These are phyloP conservation scores for Lycophotia porphyrea DNA, from an alignment of 2,888 invertebrate species.

Conservation along the genomic window DNA sequence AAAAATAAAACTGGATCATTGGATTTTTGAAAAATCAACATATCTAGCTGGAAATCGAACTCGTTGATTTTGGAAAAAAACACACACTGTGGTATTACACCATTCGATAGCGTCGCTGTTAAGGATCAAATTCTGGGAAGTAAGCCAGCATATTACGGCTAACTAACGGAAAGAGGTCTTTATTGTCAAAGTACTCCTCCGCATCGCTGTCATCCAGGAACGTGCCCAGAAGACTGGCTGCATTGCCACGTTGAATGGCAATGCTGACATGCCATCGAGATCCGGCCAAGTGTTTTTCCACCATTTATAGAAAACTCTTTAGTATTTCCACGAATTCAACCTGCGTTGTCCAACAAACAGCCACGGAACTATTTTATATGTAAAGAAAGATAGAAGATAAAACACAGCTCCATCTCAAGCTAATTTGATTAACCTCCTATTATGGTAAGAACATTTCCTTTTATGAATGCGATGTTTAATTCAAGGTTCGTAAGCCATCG, in stretches of 20 bases:
- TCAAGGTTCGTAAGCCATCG: slow-evolving; percentile 42
- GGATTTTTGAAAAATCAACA: too few relatives aligned
- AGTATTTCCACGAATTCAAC: not conserved
- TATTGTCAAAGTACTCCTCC: not conserved
- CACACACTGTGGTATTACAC: too few relatives aligned
- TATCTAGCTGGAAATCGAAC: too few relatives aligned
- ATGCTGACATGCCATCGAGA: not conserved
- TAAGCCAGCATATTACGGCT: too few relatives aligned
- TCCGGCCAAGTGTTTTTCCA: not conserved
- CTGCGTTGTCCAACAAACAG: not conserved
- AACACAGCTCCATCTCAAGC: slow-evolving; percentile 3
- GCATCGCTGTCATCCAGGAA: not conserved
- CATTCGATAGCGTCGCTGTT: too few relatives aligned
- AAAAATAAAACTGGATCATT: too few relatives aligned
- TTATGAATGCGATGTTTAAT: slow-evolving; percentile 32
- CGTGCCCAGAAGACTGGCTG: not conserved
- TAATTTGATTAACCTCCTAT: slow-evolving; percentile 46
- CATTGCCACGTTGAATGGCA: slow-evolving; percentile 1
- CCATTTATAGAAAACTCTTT: not conserved
- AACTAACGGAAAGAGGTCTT: too few relatives aligned
- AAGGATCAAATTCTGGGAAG: too few relatives aligned
- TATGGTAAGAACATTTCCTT: slow-evolving; percentile 44
- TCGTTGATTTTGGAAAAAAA: too few relatives aligned
- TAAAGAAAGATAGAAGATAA: slow-evolving; percentile 13
- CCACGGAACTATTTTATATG: slow-evolving; percentile 5